Conservation (phyloP, 2,888 invertebrate genomes). For the Phrixothrix hirtus region DNA sequence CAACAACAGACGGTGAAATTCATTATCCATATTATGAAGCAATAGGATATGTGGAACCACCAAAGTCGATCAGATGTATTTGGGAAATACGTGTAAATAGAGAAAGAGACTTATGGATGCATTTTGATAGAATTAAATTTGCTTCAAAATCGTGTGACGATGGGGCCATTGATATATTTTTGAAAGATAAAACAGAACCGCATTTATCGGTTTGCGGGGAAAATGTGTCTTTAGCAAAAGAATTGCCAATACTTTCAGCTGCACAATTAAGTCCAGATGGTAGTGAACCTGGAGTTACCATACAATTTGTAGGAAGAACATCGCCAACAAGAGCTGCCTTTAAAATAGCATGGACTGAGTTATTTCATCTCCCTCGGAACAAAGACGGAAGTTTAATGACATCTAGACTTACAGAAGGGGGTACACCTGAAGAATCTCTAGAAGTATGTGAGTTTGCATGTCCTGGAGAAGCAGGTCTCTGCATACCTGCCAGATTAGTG, state of each 20-base stretch:
- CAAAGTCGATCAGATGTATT: slow-evolving; percentile 64
- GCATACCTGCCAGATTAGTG: slow-evolving; percentile 80
- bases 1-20: slow-evolving; percentile 83
- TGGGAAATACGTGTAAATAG: slow-evolving; percentile 72
- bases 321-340: slow-evolving; percentile 82
- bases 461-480: slow-evolving; percentile 80
- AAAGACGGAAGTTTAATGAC: slow-evolving; percentile 80
- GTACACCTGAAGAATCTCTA: slow-evolving; percentile 51
- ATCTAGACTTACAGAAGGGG: slow-evolving; percentile 70
- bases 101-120: slow-evolving; percentile 83
- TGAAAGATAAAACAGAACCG: slow-evolving; percentile 64
- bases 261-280: slow-evolving; percentile 72
- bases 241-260: slow-evolving; percentile 78
- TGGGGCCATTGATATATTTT: slow-evolving; percentile 80
- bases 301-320: slow-evolving; percentile 69
- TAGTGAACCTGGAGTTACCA: slow-evolving; percentile 62
- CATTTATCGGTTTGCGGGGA: slow-evolving; percentile 84
- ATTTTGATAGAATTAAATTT: slow-evolving; percentile 85
- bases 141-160: slow-evolving; percentile 84
- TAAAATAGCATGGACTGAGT: slow-evolving; percentile 88
- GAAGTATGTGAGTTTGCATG: slow-evolving; percentile 84
- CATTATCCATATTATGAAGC: slow-evolving; percentile 85
- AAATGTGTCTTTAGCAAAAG: slow-evolving; percentile 78
- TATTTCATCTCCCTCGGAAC: slow-evolving; percentile 83
- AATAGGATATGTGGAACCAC: slow-evolving; percentile 67